These are phyloP conservation scores for Limenitis camilla DNA, from an alignment of 2,888 invertebrate genomes.

Conservation along the genomic window DNA sequence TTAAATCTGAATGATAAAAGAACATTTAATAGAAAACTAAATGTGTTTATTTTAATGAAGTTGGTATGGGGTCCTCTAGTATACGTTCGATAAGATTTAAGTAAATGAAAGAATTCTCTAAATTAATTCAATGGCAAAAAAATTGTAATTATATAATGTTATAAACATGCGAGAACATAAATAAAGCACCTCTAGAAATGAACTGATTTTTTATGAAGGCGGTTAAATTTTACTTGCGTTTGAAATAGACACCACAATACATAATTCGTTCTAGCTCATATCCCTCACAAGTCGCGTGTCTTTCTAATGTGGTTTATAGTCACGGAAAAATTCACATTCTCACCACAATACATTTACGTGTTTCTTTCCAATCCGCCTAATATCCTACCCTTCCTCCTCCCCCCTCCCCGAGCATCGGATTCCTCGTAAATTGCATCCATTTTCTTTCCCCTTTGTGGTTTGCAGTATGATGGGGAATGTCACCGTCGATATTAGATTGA, in stretches of 20 bases:
- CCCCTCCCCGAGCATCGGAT: neutral
- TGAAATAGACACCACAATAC: neutral
- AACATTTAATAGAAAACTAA: no score
- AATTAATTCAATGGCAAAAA: no score
- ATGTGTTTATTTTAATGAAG: no score
- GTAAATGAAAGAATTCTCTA: no score
- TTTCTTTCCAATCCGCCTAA: slow-evolving; percentile 4
- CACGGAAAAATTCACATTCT: slow-evolving; percentile 1
- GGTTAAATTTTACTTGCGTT: no score
- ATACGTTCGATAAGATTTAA: no score
- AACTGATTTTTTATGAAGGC: no score
- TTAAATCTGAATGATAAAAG: no score
- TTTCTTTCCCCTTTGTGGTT: slow-evolving; percentile 26
- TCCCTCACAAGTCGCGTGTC: neutral
- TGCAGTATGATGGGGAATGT: slow-evolving; percentile 15
- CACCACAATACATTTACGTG: neutral
- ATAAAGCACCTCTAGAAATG: no score
- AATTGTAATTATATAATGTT: no score
- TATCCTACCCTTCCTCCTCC: neutral
- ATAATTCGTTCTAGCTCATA: neutral
- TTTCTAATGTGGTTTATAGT: neutral
- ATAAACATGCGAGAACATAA: no score
- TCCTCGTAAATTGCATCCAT: slow-evolving; percentile 33
- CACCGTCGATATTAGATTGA: slow-evolving; percentile 4
- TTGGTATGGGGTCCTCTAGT: no score